phyloP scores from a whole-genome alignment of 2,888 invertebrate genomes.

The Aquatica leii region DNA sequence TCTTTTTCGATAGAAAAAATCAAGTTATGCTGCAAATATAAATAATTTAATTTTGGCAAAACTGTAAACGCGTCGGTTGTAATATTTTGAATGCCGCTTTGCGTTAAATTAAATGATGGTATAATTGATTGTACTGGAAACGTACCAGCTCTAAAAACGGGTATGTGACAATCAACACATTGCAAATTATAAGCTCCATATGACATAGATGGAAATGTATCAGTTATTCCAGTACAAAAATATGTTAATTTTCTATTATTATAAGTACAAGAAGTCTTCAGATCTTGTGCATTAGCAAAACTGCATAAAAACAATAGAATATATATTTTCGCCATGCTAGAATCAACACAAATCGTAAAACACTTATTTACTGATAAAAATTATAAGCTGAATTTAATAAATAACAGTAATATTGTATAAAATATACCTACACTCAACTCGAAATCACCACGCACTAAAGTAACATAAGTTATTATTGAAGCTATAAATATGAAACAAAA shows the following conservation, averaged over 20 bases:
- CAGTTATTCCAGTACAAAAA: slow-evolving; percentile 47
- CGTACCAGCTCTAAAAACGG: slow-evolving; percentile 48
- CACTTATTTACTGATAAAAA: no score
- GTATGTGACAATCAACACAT: slow-evolving; percentile 51
- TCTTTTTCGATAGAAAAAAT: slow-evolving; percentile 47
- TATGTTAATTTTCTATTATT: slow-evolving; percentile 43
- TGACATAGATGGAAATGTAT: slow-evolving; percentile 49
- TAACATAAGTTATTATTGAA: no score
- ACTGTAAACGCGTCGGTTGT: slow-evolving; percentile 47
- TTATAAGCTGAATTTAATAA: no score
- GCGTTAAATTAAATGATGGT: slow-evolving; percentile 49
- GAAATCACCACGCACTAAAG: no score
- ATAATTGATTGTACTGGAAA: slow-evolving; percentile 50
- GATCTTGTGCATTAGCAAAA: neutral
- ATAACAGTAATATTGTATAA: no score
- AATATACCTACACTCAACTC: no score
- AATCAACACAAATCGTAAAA: no score
- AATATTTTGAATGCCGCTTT: slow-evolving; percentile 49
- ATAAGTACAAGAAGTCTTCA: slow-evolving; percentile 45
- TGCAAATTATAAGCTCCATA: slow-evolving; percentile 52
- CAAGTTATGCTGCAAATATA: slow-evolving; percentile 51
- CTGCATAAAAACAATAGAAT: neutral
- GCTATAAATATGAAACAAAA: slow-evolving; percentile 15
- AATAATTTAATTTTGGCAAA: slow-evolving; percentile 46
- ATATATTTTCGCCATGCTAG: no score